These are phyloP conservation scores for Electrophaes corylata DNA, from an alignment of 2,888 invertebrate species.

Conservation along the genomic window DNA sequence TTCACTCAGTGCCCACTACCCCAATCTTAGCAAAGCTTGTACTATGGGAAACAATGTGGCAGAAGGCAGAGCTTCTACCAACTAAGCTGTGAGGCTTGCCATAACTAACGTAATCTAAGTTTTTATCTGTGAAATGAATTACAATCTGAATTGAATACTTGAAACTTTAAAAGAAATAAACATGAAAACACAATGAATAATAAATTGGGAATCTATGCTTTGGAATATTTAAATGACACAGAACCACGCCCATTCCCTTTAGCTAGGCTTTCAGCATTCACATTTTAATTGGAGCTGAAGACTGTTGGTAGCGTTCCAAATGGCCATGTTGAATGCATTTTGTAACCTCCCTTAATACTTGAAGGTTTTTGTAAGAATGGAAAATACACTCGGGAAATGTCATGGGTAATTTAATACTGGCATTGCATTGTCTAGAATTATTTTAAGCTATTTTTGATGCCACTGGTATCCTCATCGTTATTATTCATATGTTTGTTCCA, in stretches of 20 bases:
- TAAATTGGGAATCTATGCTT: background rate
- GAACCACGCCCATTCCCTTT: constrained; percentile 54
- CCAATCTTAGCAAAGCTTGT: too few species aligned
- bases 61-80: too few species aligned
- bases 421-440: constrained; percentile 2
- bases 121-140: too few species aligned
- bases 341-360: constrained; percentile 24
- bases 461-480: too few species aligned
- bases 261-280: constrained; percentile 54
- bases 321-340: constrained; percentile 53
- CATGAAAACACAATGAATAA: background rate
- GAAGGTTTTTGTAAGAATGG: constrained; percentile 14
- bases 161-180: background rate
- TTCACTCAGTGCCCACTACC: too few species aligned
- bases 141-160: background rate
- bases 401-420: constrained; percentile 2
- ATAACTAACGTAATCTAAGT: too few species aligned
- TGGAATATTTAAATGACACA: constrained; percentile 13
- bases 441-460: too few species aligned
- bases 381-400: constrained; percentile 7
- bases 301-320: constrained; percentile 73
- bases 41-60: too few species aligned
- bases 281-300: constrained; percentile 73
- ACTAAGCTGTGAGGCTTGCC: too few species aligned
- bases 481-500: too few species aligned